These are phyloP conservation scores for Colius striatus DNA, from an alignment of 2,113 vertebrate species.

Conservation along the genomic window DNA sequence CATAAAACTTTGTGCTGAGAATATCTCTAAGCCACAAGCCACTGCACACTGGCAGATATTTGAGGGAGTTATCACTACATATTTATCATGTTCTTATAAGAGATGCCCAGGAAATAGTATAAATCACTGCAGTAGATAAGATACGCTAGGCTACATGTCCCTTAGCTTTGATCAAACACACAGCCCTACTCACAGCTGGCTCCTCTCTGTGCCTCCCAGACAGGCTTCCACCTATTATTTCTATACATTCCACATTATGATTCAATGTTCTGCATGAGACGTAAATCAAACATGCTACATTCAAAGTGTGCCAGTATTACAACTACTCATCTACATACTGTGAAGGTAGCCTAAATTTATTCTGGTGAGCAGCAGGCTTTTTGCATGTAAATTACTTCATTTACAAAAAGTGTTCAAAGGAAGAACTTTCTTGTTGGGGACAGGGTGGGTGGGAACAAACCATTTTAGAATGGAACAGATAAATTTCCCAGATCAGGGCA, in stretches of 20 bases:
- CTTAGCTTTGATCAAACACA: background rate
- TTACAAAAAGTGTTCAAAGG: background rate
- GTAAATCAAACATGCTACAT: background rate
- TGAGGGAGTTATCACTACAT: background rate
- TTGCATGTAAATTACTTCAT: background rate
- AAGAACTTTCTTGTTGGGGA: background rate
- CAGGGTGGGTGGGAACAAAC: background rate
- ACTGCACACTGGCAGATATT: background rate
- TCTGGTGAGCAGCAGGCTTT: background rate
- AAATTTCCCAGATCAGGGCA: background rate
- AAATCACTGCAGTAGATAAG: background rate
- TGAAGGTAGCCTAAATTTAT: background rate
- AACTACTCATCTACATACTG: background rate
- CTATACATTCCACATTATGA: background rate
- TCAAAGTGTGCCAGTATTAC: background rate
- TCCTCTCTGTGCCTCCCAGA: background rate
- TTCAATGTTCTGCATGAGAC: background rate
- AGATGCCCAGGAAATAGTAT: background rate
- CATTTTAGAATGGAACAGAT: background rate
- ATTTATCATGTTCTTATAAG: background rate
- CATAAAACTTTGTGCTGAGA: background rate
- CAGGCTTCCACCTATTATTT: background rate
- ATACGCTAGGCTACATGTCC: background rate
- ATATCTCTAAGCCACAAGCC: background rate
- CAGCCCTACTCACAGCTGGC: background rate